Evolutionary conservation across 2,797 vertebrate genomes (phyloP), one percentile per base, ranked within the genome.

Genomic region (Enteromius viviparus): DNA sequence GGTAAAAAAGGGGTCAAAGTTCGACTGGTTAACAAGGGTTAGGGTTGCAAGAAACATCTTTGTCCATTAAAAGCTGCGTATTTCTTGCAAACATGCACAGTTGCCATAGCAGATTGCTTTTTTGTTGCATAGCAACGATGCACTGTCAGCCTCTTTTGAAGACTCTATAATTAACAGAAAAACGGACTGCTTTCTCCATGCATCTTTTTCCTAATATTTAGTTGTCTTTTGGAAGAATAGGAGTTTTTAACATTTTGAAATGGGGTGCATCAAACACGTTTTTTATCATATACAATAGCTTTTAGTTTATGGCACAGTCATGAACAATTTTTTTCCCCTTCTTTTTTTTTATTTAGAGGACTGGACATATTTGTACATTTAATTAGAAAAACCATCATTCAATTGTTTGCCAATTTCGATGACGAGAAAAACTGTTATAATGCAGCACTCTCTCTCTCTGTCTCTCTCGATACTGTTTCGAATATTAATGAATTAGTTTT

Each of bases 61-160:
- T 23, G 3, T 51, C 12, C 3, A 5, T 40, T 40, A 53, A 23
- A 23, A 40, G 21, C n/a, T 0, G 1, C 5, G 21, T 9, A 1
- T 23, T 76, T 53, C 40, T 58, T 53, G 32, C 51, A 23, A 29
- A 47, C 10, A 74, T 10, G 19, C 51, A 40, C 19, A 23, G 32
- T n/a, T 40, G 12, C 72, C 32, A 75, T 23, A 2, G 32, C 32
- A 58, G 32, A 75, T 9, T 75, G 11, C 11, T 40, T 9, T 58
- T 42, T 32, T 32, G 72, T 76, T 76, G 72, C 51, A 76, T 40
- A 76, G 74, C 74, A 60, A 58, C 74, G 8, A 26, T 76, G 12
- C 15, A 76, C 12, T 9, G 72, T 53, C 71, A 74, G 71, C n/a
- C 19, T 34, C n/a, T 40, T 58, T 26, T 17, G 53, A 60, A 26